Percentiles rank a stretch among this genome's conserved stretches.
Evolutionary conservation across 2,888 invertebrate species (phyloP).

Genomic region (Chymomyza amoena): DNA sequence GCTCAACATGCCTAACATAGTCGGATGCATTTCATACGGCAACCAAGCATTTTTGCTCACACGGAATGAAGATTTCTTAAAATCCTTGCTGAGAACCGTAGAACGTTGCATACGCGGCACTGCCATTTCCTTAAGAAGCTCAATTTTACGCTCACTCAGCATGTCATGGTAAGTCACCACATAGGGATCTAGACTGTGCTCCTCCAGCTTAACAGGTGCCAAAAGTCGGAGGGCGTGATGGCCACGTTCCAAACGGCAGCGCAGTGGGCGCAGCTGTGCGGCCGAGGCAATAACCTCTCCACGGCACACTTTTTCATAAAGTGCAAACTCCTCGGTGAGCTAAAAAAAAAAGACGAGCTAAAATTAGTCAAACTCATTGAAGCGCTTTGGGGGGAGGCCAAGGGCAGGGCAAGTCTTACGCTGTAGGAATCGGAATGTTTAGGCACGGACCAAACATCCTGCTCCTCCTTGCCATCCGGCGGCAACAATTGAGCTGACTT

Average conservation of each 20-base stretch:
- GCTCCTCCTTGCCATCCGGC: slow-evolving; percentile 12
- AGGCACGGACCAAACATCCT: slow-evolving; percentile 4
- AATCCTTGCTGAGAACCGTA: slow-evolving; percentile 87
- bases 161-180: slow-evolving; percentile 82
- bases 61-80: slow-evolving; percentile 86
- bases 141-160: slow-evolving; percentile 81
- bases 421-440: slow-evolving; percentile 44
- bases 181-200: slow-evolving; percentile 80
- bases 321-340: slow-evolving; percentile 65
- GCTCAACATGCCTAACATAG: slow-evolving; percentile 80
- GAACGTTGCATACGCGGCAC: slow-evolving; percentile 79
- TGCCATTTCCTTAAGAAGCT: slow-evolving; percentile 80
- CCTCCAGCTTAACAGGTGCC: slow-evolving; percentile 80
- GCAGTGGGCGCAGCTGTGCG: slow-evolving; percentile 57
- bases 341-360: slow-evolving; percentile 14
- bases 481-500: slow-evolving; percentile 36
- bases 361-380: not conserved
- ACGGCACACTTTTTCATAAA: slow-evolving; percentile 79
- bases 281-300: slow-evolving; percentile 59
- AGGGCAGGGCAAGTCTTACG: slow-evolving; percentile 31
- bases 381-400: not conserved
- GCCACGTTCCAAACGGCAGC: slow-evolving; percentile 62
- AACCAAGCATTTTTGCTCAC: slow-evolving; percentile 84
- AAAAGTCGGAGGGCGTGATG: slow-evolving; percentile 45
- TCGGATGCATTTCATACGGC: slow-evolving; percentile 57